These are phyloP conservation scores for Eupeodes latifasciatus DNA, from an alignment of 2,888 invertebrate genomes.

Conservation along the genomic window DNA sequence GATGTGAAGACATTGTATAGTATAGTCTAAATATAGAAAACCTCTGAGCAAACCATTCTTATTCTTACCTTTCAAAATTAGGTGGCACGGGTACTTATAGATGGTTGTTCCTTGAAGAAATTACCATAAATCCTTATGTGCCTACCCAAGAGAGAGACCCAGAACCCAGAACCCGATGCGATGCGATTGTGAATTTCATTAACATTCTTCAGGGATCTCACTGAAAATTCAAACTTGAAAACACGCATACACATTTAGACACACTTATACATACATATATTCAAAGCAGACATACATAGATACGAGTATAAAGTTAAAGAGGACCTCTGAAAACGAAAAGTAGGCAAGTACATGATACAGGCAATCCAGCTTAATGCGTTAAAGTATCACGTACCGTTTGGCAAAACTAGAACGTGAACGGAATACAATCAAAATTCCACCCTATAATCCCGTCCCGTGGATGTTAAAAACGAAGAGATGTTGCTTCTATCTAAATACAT, in stretches of 20 bases:
- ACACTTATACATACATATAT: neutral
- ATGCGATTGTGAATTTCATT: conserved; percentile 59
- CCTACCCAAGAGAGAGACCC: conserved; percentile 19
- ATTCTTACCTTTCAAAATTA: neutral
- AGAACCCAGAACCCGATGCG: neutral
- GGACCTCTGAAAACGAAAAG: conserved; percentile 42
- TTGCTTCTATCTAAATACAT: conserved; percentile 9
- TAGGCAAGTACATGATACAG: conserved; percentile 63
- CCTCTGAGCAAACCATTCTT: conserved; percentile 7
- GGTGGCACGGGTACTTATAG: neutral
- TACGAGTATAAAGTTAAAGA: neutral
- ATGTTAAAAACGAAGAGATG: conserved; percentile 12
- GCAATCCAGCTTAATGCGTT: conserved; percentile 73
- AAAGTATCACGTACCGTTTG: conserved; percentile 70
- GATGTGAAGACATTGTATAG: conserved; percentile 20
- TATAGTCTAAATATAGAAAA: conserved; percentile 57
- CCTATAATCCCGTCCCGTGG: conserved; percentile 25
- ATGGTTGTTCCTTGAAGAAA: conserved; percentile 28
- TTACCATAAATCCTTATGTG: conserved; percentile 55
- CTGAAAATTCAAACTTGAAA: conserved; percentile 44
- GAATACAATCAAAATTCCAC: conserved; percentile 67
- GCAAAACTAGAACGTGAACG: conserved; percentile 62
- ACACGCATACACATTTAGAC: neutral
- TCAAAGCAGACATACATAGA: neutral
- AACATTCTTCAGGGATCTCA: conserved; percentile 59